phyloP scores from a whole-genome alignment of 2,113 vertebrate genomes.

The Ammospiza nelsoni region DNA sequence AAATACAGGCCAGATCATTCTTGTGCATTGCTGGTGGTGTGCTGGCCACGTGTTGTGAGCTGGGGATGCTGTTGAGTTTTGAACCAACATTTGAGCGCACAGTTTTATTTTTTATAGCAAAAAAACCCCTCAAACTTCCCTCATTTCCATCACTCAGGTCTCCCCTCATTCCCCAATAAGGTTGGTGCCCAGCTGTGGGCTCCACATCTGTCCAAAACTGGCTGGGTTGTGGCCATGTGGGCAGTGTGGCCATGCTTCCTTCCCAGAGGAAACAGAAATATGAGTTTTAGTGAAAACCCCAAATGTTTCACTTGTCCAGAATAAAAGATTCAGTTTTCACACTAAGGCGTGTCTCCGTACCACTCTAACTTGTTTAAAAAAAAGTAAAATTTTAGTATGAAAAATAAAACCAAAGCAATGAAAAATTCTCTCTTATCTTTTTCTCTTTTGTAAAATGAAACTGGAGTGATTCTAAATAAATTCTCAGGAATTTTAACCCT shows the following conservation, averaged over 20 bases:
- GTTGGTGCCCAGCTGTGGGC: background rate
- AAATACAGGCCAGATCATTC: background rate
- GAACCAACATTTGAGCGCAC: background rate
- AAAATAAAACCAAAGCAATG: background rate
- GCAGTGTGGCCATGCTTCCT: too few relatives aligned
- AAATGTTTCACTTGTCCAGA: background rate
- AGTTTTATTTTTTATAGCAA: background rate
- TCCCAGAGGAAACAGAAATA: background rate
- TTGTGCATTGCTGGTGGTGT: background rate
- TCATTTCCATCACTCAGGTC: background rate
- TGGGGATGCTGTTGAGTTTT: background rate
- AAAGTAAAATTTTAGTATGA: background rate
- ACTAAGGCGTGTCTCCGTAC: background rate
- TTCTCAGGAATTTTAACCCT: background rate
- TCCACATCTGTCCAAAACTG: background rate
- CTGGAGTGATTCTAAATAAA: background rate
- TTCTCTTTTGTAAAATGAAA: background rate
- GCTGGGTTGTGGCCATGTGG: background rate
- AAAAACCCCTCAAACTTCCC: background rate
- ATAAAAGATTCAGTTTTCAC: accelerated
- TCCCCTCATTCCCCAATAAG: accelerated
- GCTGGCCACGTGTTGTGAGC: background rate
- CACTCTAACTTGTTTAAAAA: background rate
- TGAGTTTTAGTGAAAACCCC: background rate
- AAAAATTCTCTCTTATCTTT: background rate